Evolutionary conservation across 2,888 invertebrate species (phyloP), one percentile per base, ranked within the genome.

Genomic region (Pollenia angustigena): DNA sequence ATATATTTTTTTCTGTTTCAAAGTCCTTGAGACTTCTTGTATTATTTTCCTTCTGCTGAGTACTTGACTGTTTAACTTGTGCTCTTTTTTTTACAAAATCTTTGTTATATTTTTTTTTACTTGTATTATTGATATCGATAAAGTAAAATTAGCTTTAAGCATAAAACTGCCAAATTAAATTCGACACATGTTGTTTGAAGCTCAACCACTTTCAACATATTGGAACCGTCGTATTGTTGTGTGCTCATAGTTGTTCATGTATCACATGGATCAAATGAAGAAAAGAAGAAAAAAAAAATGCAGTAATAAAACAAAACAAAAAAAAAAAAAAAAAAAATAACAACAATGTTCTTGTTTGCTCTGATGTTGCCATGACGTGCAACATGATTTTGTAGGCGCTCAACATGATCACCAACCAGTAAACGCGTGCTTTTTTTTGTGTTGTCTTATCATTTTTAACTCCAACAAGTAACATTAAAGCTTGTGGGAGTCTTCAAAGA

Each of bases 361-460:
- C 64, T 62, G 75, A 80, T 72, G 74, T 83, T 80, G 76, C 72
- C 56, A 89, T 92, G 93, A 93, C 93, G 91, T 90, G 91, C 91
- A 92, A 93, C 93, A 93, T 91, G 92, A 92, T 91, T 93, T 93
- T 93, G 93, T 93, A 92, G 93, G 93, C 93, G 93, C 91, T 89
- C 91, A 92, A 93, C 92, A 93, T 93, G 92, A 89, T 88, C 91
- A 90, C 91, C 89, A 71, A 90, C 90, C 89, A 90, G 90, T 88
- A 81, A 80, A 80, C 69, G 79, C 79, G 81, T 82, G 58, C 64
- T 74, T 60, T 40, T 58, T 60, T 54, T n/a, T 11, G 11, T 50
- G 42, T 18, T 68, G 50, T 23, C 56, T 54, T 74, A 74, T 60
- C 46, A 66, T 48, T 54, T 78, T 54, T 11, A 46, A 54, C 40